Conservation (phyloP, 2,113 vertebrate genomes). For the Nematolebias whitei region DNA sequence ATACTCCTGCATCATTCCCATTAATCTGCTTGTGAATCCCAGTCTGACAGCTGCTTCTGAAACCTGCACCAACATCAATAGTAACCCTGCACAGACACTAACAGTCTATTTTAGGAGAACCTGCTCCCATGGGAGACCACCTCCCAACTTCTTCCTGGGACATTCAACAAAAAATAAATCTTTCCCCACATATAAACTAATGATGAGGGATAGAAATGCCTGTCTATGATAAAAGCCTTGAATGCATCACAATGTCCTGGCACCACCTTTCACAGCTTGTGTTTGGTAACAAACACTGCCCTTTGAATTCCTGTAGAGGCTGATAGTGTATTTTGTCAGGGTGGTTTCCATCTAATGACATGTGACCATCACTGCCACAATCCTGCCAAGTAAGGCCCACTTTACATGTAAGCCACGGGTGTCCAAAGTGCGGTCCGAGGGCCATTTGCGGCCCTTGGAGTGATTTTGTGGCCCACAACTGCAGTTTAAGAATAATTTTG, state of each 20-base stretch:
- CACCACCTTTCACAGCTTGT: conserved; percentile 61
- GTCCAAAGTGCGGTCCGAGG: no score
- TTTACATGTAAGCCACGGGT: no score
- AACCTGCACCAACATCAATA: conserved; percentile 71
- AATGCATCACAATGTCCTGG: conserved; percentile 75
- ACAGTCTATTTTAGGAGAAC: conserved; percentile 62
- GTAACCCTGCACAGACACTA: conserved; percentile 51
- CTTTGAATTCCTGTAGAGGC: conserved; percentile 75
- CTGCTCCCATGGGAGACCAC: conserved; percentile 7
- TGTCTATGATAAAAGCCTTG: conserved; percentile 43
- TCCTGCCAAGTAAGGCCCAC: no score
- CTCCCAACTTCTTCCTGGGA: conserved; percentile 23
- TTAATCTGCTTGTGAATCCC: conserved; percentile 67
- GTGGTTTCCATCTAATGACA: conserved; percentile 66
- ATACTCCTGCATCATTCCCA: conserved; percentile 50
- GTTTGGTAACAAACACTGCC: conserved; percentile 69
- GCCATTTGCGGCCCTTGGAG: no score
- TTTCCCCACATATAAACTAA: conserved; percentile 32
- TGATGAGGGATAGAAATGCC: conserved; percentile 47
- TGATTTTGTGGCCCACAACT: no score
- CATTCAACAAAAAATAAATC: neutral
- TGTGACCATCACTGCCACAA: conserved; percentile 52
- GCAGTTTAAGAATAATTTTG: no score
- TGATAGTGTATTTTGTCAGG: conserved; percentile 55
- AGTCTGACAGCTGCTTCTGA: conserved; percentile 71